A percentile compares a stretch with the other conserved stretches of the same genome.
Conservation (phyloP, 2,113 vertebrate species). For the Seriola quinqueradiata region DNA sequence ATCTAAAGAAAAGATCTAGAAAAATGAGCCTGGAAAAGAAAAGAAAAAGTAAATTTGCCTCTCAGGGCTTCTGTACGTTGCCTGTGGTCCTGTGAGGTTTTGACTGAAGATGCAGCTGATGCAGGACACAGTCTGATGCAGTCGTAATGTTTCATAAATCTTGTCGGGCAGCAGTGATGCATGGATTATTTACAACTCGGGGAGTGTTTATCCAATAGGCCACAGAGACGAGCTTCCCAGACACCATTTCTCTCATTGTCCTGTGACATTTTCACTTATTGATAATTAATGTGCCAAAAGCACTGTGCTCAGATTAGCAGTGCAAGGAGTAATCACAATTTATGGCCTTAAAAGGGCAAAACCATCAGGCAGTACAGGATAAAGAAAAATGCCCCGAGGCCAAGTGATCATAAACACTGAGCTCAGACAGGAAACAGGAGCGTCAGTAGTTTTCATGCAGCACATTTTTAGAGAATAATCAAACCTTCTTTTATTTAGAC, state of each 20-base stretch:
- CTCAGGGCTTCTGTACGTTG: no score
- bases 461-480: background rate
- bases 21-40: no score
- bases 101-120: background rate
- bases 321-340: conserved; percentile 44
- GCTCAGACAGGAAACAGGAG: background rate
- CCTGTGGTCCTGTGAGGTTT: no score
- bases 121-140: conserved; percentile 24
- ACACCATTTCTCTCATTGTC: conserved; percentile 52
- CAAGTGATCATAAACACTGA: background rate
- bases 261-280: conserved; percentile 74
- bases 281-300: conserved; percentile 55
- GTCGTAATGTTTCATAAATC: conserved; percentile 21
- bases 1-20: no score
- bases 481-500: background rate
- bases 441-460: background rate
- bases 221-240: conserved; percentile 34
- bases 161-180: conserved; percentile 16
- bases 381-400: conserved; percentile 10
- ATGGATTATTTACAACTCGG: conserved; percentile 59
- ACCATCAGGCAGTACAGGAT: conserved; percentile 14
- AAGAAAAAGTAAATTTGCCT: no score
- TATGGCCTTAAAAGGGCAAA: conserved; percentile 52
- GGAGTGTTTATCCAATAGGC: conserved; percentile 55
- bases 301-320: conserved; percentile 49